Conservation (phyloP, 2,113 vertebrate genomes). For the Ardeotis arabs region DNA sequence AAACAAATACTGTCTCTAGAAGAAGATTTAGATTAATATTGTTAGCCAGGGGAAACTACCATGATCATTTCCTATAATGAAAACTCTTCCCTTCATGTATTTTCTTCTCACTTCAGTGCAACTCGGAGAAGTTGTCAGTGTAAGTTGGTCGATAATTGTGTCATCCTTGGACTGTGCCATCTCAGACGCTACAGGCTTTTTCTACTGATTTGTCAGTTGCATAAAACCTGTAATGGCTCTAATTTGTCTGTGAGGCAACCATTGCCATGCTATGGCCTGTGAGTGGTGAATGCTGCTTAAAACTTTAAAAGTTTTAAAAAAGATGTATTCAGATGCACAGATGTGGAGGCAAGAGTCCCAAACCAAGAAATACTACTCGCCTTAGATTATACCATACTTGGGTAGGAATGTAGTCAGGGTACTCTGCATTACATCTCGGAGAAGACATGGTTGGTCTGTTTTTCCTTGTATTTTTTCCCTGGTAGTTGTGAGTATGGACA, state of each 20-base stretch:
- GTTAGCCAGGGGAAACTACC: not conserved
- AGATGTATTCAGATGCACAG: not conserved
- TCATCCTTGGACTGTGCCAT: not conserved
- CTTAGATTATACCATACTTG: not conserved
- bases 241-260: not conserved
- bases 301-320: not conserved
- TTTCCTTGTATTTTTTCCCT: not conserved
- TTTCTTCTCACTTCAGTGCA: not conserved
- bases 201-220: not conserved
- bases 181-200: not conserved
- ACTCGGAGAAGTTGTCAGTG: not conserved
- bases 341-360: not conserved
- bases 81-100: not conserved
- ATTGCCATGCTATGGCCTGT: fast-evolving
- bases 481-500: not conserved
- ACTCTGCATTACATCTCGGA: not conserved
- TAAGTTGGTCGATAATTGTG: not conserved
- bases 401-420: not conserved
- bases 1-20: not conserved
- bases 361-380: not conserved
- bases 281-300: not conserved
- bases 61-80: not conserved
- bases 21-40: not conserved
- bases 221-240: not conserved
- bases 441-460: not conserved